Evolutionary conservation across 2,888 invertebrate genomes (phyloP), one percentile per base, ranked within the genome.

Genomic region (Eremobia ochroleuca): DNA sequence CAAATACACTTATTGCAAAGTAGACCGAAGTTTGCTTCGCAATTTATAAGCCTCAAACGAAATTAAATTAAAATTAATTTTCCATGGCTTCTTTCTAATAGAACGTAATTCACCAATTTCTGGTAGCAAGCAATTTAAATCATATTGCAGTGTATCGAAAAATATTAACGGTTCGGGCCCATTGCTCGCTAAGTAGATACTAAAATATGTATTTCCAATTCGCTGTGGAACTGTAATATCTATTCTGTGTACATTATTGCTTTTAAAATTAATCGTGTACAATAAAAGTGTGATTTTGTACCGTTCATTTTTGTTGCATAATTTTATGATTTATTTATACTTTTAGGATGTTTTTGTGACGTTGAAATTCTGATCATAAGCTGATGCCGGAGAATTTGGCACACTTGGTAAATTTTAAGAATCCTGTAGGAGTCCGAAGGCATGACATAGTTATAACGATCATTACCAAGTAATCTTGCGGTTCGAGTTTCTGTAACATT

Each of bases 31-130:
- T 76, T 73, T 66, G 69, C 69, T 79, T 80, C 55, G 52, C 78
- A 74, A 79, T 55, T 55, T 55, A 55, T 82, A 79, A 82, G 66
- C 73, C 49, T 82, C 77, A 75, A 81, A 68, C 71, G 73, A 79
- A 89, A 88, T 85, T 69, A 83, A 89, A 87, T 88, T 86, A 75
- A 81, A 81, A 88, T 84, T 80, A 82, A 85, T 81, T 83, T 88
- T 73, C 80, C 75, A 77, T 80, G 81, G 79, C 69, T 85, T 88
- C 86, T 83, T 82, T 62, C 69, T 70, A 87, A 77, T 69, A 59
- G 70, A 76, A 77, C 76, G 70, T 74, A 72, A 84, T 86, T 82
- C 73, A 80, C 55, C 61, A 85, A 85, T 86, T 88, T 86, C 76
- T 78, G 70, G 70, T 66, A 77, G 68, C 81, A 58, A 77, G 74